Base-by-base conservation (phyloP, 2,113 vertebrate species). In the Panurus biarmicus region DNA sequence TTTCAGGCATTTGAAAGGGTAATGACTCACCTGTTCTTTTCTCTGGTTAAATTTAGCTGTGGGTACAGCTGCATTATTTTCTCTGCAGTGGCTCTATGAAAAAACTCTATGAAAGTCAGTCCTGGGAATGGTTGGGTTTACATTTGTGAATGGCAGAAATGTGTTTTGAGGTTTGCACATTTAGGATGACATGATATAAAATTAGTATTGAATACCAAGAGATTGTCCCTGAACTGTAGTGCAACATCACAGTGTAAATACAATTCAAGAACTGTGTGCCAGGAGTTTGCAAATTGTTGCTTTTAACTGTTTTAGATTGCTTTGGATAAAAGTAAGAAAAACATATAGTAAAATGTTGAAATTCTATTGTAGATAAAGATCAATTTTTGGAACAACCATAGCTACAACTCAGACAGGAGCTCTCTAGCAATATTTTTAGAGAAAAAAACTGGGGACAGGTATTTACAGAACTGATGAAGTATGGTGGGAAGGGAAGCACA, bases 1-100 rank as follows among this genome's bases (percentile, higher is more conserved):
- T 89, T 76, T 79, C 20, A 89, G 47, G 89, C 62, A 53, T 66
- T 50, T 94, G 50, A 76, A 91, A 91, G 58, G 74, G 73, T 95
- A 95, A 79, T 95, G 50, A 96, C 74, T 94, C 91, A 87, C 91
- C 85, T 95, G 74, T 85, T 89, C 70, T 95, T 87, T 76, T 79
- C 35, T 82, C 89, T 93, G 58, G 71, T 92, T 96, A 96, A 93
- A 94, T 95, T 93, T 93, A 94, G 91, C 14, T 87, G 25, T 20
- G 16, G 35, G 50, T 73, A 79, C 35, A 87, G 78, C 57, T 74
- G 40, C 19, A 74, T 81, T 93, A 78, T 82, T 85, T 76, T 78
- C 38, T 42, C 45, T 85, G 70, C 62, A 94, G 76, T 25, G 53
- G 91, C 47, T 81, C 66, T 33, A 66, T 16, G 19, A 93, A 84